Evolutionary conservation across 2,113 vertebrate species (phyloP), one percentile per base, ranked within the genome.

Genomic region (Oreotrochilus melanogaster): DNA sequence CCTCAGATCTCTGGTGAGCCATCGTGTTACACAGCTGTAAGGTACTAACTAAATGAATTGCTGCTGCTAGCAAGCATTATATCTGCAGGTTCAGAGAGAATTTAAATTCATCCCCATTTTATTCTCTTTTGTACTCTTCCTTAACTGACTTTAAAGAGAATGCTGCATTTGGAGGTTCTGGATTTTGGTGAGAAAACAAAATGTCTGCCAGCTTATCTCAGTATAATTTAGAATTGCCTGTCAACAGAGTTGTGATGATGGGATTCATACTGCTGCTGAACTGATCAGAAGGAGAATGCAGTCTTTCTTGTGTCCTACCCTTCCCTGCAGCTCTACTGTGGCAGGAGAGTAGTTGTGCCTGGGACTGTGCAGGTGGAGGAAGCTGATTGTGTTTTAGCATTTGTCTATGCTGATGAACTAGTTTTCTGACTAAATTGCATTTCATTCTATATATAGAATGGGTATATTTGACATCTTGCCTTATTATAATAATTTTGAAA

Each of bases 381-480:
- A 70, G 47, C 7, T 93, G 79, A 54, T 56, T 87, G 69, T 71
- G 19, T 82, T 91, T 65, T 78, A 43, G 39, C 45, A 31, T 78
- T 84, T 69, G 54, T 73, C 43, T 81, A 15, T 65, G 65, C 66
- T 88, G 90, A 79, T 93, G 85, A 94, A 53, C 74, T 76, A 65
- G 81, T 85, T 95, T 95, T 92, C 76, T 86, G 72, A 72, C 88
- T 92, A 62, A 90, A 92, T 71, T 93, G 56, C 72, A 18, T 78
- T 51, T 51, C 12, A 4, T 70, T 70, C 92, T 88, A 58, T 86
- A 92, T 92, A 94, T 83, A 93, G 95, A 66, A 58, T 19, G 60
- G 37, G 14, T 78, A 33, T 91, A 39, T 83, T 92, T 81, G 89
- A 93, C 70, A 60, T 89, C 93, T 92, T 92, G 71, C 76, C 57